Percentiles rank a stretch among this genome's conserved stretches.
Conservation (phyloP, 2,888 invertebrate genomes). For the Thera britannica region DNA sequence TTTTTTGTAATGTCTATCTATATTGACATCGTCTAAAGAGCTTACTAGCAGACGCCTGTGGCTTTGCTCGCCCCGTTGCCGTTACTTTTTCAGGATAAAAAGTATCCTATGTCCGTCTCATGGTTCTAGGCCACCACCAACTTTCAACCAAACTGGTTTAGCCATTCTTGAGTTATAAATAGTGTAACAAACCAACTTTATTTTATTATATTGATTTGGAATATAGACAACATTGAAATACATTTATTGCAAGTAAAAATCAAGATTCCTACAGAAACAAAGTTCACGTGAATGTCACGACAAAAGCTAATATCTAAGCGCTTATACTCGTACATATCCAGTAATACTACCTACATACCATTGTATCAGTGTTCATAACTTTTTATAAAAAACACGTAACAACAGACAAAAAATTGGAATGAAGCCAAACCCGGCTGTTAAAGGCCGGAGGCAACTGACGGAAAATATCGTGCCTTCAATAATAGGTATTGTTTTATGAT, state of each 20-base stretch:
- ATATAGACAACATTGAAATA: background rate
- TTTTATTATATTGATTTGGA: background rate
- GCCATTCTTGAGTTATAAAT: too few species aligned
- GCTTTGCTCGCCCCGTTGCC: too few species aligned
- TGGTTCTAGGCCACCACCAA: too few species aligned
- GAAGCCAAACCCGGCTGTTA: slow-evolving; percentile 60
- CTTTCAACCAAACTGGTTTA: too few species aligned
- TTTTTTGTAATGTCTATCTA: too few species aligned
- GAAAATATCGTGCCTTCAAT: slow-evolving; percentile 61
- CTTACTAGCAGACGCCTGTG: too few species aligned
- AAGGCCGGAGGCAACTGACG: slow-evolving; percentile 60
- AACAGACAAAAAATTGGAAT: slow-evolving; percentile 60
- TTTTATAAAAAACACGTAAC: slow-evolving; percentile 53
- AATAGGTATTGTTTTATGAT: slow-evolving; percentile 59
- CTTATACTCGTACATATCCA: background rate
- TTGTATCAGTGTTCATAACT: slow-evolving; percentile 46
- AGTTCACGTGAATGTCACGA: background rate
- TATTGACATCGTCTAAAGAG: too few species aligned
- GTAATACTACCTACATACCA: slow-evolving; percentile 2
- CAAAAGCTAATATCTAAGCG: slow-evolving; percentile 8
- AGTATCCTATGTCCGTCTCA: too few species aligned
- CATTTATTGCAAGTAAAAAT: too few species aligned
- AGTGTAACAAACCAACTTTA: too few species aligned
- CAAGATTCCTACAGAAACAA: background rate
- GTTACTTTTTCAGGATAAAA: too few species aligned